Conservation (phyloP, 2,113 vertebrate species). For the Corythornis madagascariensis region DNA sequence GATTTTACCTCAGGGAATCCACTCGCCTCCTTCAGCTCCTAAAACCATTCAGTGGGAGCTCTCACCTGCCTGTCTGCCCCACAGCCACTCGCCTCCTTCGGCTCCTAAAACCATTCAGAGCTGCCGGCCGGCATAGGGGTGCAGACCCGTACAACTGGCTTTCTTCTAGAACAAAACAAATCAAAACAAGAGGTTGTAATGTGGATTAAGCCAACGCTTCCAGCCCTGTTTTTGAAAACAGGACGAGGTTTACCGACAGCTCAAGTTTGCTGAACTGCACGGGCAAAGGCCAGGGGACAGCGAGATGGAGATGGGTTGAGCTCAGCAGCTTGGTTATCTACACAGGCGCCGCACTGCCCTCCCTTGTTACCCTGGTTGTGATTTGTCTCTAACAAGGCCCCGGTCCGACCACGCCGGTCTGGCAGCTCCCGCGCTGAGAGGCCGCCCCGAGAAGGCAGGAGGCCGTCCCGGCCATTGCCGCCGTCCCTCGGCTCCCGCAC, state of each 20-base stretch:
- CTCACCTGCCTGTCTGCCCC: background rate
- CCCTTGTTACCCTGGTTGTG: background rate
- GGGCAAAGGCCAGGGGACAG: background rate
- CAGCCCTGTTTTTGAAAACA: background rate
- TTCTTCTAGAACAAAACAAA: background rate
- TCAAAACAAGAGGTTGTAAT: background rate
- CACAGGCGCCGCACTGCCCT: fast-evolving
- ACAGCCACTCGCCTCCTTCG: too few species aligned
- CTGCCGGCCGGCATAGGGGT: fast-evolving
- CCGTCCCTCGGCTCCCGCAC: background rate
- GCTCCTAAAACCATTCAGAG: background rate
- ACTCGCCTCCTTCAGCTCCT: too few species aligned
- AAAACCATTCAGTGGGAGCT: background rate
- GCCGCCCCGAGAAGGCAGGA: too few species aligned
- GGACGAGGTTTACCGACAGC: background rate
- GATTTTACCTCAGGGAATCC: too few species aligned
- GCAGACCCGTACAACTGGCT: background rate
- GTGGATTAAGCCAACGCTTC: background rate
- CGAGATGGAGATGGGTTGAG: fast-evolving
- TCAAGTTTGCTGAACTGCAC: fast-evolving
- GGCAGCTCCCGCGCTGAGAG: too few species aligned
- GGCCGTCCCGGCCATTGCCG: background rate
- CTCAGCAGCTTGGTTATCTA: background rate
- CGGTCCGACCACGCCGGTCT: too few species aligned
- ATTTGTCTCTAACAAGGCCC: fast-evolving